These are phyloP conservation scores for Melanchra persicariae DNA, from an alignment of 2,888 invertebrate species.

Conservation along the genomic window DNA sequence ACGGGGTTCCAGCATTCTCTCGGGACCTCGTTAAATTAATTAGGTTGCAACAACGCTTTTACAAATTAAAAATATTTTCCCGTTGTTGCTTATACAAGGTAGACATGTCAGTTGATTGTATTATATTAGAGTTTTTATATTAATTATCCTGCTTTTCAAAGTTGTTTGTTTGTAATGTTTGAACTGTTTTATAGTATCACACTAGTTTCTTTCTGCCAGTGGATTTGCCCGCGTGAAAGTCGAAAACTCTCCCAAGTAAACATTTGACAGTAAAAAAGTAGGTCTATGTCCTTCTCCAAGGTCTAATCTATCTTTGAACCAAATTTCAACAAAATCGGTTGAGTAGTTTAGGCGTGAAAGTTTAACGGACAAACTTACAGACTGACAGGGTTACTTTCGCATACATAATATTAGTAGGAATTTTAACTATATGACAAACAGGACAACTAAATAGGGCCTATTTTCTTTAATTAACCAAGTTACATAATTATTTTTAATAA, in stretches of 20 bases:
- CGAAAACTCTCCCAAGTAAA: no score
- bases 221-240: no score
- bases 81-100: constrained; percentile 15
- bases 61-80: constrained; percentile 45
- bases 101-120: constrained; percentile 8
- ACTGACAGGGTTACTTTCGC: no score
- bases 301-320: no score
- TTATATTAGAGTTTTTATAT: constrained; percentile 3
- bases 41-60: constrained; percentile 61
- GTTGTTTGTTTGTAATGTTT: constrained; percentile 3
- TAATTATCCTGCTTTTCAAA: constrained; percentile 15
- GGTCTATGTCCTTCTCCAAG: no score
- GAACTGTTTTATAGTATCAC: neutral
- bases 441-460: neutral
- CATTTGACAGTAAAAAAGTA: no score
- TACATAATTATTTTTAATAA: neutral
- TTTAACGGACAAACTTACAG: no score
- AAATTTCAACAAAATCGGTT: no score
- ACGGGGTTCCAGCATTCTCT: constrained; percentile 66
- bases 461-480: neutral
- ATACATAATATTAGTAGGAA: no score
- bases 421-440: neutral
- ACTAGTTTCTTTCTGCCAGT: no score
- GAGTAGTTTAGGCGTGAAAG: no score
- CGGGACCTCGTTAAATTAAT: constrained; percentile 75